phyloP scores from a whole-genome alignment of 2,888 invertebrate genomes.

The Phalera bucephala region DNA sequence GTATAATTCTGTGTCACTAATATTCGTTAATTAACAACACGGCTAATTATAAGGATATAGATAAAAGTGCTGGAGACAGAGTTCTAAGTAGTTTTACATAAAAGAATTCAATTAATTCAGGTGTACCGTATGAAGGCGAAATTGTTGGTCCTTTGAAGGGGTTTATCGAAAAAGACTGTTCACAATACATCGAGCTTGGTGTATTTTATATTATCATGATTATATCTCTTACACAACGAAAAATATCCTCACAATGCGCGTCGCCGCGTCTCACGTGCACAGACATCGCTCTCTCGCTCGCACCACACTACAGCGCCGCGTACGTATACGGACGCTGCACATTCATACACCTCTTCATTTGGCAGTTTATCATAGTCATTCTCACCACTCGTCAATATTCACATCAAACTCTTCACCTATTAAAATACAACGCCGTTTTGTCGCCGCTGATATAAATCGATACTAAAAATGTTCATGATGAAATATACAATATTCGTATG shows the following conservation, averaged over 20 bases:
- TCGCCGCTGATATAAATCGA: conserved; percentile 26
- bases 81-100: conserved; percentile 39
- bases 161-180: conserved; percentile 61
- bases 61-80: conserved; percentile 48
- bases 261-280: conserved; percentile 28
- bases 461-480: conserved; percentile 34
- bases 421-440: conserved; percentile 41
- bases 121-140: no score
- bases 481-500: conserved; percentile 40
- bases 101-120: conserved; percentile 39
- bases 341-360: conserved; percentile 60
- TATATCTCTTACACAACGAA: conserved; percentile 71
- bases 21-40: no score
- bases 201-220: conserved; percentile 73
- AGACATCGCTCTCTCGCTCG: conserved; percentile 23
- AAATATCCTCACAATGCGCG: conserved; percentile 53
- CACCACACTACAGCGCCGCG: conserved; percentile 24
- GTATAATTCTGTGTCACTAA: no score
- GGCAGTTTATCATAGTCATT: conserved; percentile 74
- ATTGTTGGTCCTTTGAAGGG: conserved; percentile 57
- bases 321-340: conserved; percentile 16
- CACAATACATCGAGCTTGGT: conserved; percentile 71
- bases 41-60: conserved; percentile 50
- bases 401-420: conserved; percentile 58
- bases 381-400: conserved; percentile 66